Base-by-base conservation (phyloP, 2,888 invertebrate genomes). In the Coenonympha arcania region DNA sequence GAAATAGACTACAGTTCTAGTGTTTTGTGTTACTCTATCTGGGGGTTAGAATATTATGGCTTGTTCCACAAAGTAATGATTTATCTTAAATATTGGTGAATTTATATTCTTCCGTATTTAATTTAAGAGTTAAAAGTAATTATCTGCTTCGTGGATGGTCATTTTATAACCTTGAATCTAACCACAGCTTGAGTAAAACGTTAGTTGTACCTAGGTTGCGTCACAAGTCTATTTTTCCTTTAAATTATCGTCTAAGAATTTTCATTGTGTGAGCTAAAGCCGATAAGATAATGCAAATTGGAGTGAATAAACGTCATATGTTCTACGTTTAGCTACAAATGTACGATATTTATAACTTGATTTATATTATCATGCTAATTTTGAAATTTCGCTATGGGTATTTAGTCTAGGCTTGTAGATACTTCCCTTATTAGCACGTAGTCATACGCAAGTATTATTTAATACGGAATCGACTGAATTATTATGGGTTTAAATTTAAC, bases 271-370 rank as follows among this genome's bases (percentile, higher is more conserved):
- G 53, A 72, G 65, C 68, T 73, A 63, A 48, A 30, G 50, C 64
- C 64, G 81, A 79, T 79, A 77, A 79, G 77, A 79, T 76, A 73
- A 68, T 62, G n/a, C n/a, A n/a, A n/a, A n/a, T n/a, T n/a, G 56
- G 52, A 26, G 28, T 22, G 47, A 36, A 47, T 47, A 41, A 22
- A 46, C 20, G 16, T 46, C 45, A 46, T 53, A 45, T 49, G 44
- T 52, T 45, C 41, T 34, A 47, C 13, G 40, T 41, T 34, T 39
- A 8, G 40, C 34, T 22, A 18, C 33, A 33, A 33, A 33, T 16
- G 22, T 39, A 15, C 15, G 39, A 24, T 39, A 39, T 22, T 47
- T 34, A 22, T 44, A 24, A 22, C 22, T 6, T 44, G 13, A 8
- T 13, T 9, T 39, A 15, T 39, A 39, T 15, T 15, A 24, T 39